Conservation (phyloP, 2,888 invertebrate genomes). For the Theretra japonica region DNA sequence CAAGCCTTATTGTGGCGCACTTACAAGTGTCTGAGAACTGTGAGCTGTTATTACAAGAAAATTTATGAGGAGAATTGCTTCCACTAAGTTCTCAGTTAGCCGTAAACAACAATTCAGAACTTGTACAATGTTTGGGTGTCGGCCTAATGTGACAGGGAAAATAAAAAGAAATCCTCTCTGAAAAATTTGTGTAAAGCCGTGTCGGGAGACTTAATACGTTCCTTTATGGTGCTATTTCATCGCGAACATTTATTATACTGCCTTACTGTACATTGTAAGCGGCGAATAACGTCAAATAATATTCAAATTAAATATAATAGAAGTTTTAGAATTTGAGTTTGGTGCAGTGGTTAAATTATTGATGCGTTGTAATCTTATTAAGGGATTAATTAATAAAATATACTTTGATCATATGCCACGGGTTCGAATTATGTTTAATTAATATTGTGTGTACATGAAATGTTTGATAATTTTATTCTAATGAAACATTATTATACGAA, state of each 20-base stretch:
- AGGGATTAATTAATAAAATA: no score
- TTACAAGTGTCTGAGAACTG: constrained; percentile 81
- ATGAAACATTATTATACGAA: no score
- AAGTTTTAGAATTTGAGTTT: background rate
- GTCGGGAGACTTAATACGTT: constrained; percentile 27
- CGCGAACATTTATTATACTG: background rate
- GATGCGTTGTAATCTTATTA: no score
- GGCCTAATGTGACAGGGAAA: constrained; percentile 70
- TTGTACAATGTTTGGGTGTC: constrained; percentile 71
- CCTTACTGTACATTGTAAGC: background rate
- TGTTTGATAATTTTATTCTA: no score
- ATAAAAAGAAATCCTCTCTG: constrained; percentile 67
- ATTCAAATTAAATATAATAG: background rate
- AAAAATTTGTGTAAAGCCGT: constrained; percentile 65
- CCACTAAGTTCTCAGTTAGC: constrained; percentile 75
- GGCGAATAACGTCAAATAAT: background rate
- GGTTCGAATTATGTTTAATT: no score
- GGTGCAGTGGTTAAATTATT: background rate
- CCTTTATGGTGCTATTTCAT: constrained; percentile 2
- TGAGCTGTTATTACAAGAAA: constrained; percentile 80
- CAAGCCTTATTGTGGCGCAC: constrained; percentile 71
- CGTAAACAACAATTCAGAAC: constrained; percentile 82
- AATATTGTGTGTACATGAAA: no score
- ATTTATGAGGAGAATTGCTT: constrained; percentile 80
- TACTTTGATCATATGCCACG: no score